Evolutionary conservation across 2,797 vertebrate genomes (phyloP).

Genomic region (Pteronotus mesoamericanus): DNA sequence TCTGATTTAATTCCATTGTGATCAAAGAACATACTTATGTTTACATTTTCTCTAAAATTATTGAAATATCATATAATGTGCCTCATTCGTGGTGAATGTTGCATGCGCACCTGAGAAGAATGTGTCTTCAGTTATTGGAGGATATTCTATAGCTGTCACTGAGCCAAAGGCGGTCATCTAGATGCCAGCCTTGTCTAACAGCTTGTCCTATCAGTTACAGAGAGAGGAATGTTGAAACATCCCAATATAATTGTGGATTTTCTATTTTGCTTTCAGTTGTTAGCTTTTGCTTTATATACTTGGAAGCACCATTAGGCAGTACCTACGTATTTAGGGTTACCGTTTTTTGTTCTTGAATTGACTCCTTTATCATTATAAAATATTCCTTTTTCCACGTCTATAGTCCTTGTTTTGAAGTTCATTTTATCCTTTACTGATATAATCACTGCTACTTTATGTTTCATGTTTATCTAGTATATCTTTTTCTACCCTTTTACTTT

Average conservation of each 20-base stretch:
- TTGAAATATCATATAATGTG: background rate
- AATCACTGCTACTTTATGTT: background rate
- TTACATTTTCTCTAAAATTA: background rate
- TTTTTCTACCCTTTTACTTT: background rate
- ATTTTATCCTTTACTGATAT: background rate
- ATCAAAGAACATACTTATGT: background rate
- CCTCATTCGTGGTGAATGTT: background rate
- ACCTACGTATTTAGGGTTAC: background rate
- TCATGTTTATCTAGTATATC: background rate
- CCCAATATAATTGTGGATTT: background rate
- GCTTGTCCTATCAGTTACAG: background rate
- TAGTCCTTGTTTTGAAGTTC: background rate
- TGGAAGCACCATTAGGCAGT: background rate
- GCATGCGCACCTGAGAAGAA: background rate
- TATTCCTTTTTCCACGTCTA: background rate
- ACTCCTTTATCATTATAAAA: background rate
- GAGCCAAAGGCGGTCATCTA: background rate
- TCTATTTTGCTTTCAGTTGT: background rate
- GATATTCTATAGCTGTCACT: background rate
- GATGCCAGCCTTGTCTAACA: background rate
- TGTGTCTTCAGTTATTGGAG: background rate
- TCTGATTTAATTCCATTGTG: background rate
- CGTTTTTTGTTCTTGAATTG: background rate
- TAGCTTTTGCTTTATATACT: constrained; percentile 23
- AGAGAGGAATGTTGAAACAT: background rate